Evolutionary conservation across 2,888 invertebrate species (phyloP).

Genomic region (Nebria salina): DNA sequence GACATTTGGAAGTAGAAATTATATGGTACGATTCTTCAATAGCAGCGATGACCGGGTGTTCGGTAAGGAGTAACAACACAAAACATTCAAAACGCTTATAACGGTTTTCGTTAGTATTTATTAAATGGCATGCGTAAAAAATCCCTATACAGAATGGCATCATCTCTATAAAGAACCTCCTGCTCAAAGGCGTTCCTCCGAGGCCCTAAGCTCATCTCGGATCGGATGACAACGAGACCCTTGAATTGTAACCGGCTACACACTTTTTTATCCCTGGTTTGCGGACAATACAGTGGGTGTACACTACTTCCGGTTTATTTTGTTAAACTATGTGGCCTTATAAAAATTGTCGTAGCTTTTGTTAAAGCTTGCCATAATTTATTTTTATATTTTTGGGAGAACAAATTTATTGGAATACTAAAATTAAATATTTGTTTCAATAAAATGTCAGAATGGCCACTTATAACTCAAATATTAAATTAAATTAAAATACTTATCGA

Average conservation of each 20-base stretch:
- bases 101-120: neutral
- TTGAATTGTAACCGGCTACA: slow-evolving; percentile 1
- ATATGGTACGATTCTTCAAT: slow-evolving; percentile 8
- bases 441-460: too few species aligned
- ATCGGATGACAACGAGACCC: neutral
- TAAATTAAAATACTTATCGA: too few species aligned
- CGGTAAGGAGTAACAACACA: neutral
- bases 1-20: slow-evolving; percentile 30
- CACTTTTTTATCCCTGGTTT: neutral
- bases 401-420: too few species aligned
- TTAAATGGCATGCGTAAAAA: neutral
- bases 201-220: neutral
- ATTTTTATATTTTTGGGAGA: neutral
- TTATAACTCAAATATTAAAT: too few species aligned
- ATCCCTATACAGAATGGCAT: neutral
- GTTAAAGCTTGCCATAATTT: neutral
- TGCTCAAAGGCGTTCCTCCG: neutral
- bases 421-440: too few species aligned
- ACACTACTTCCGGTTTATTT: neutral
- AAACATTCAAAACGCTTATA: neutral
- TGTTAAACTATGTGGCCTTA: neutral
- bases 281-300: neutral
- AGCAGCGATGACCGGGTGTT: slow-evolving; percentile 18
- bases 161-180: neutral
- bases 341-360: neutral